Conservation (phyloP, 2,888 invertebrate genomes). For the Seira ritae region DNA sequence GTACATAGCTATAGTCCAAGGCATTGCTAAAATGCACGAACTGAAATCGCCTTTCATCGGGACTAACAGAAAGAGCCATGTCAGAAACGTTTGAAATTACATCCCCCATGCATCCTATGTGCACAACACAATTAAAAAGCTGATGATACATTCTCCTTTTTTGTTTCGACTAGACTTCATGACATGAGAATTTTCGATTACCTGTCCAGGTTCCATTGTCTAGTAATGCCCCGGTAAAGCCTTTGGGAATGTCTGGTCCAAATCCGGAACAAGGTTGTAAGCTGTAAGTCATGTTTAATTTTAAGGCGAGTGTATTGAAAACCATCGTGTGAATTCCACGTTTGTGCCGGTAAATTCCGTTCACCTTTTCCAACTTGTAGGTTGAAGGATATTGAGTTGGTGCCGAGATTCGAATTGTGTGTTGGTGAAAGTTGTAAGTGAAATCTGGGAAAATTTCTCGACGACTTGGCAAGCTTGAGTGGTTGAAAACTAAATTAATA, state of each 20-base stretch:
- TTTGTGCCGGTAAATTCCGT: conserved; percentile 31
- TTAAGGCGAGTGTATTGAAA: conserved; percentile 20
- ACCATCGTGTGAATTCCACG: conserved; percentile 24
- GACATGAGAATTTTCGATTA: background rate
- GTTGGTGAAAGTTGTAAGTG: conserved; percentile 22
- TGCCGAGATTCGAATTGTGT: conserved; percentile 23
- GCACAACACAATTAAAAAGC: background rate
- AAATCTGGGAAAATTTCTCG: conserved; percentile 36
- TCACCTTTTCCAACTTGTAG: conserved; percentile 26
- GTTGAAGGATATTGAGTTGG: conserved; percentile 26
- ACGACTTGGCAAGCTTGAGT: background rate
- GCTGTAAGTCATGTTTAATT: conserved; percentile 31
- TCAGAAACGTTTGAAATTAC: conserved; percentile 25
- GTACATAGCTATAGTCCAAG: conserved; percentile 20
- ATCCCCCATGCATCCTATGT: conserved; percentile 52
- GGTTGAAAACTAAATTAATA: background rate
- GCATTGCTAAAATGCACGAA: conserved; percentile 11
- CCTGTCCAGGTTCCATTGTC: conserved; percentile 45
- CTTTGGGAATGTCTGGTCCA: conserved; percentile 15
- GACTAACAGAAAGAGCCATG: conserved; percentile 31
- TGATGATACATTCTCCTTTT: background rate
- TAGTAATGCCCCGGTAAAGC: conserved; percentile 22
- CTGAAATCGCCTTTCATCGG: conserved; percentile 17
- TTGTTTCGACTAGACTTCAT: background rate
- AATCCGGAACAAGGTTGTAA: conserved; percentile 23